Percentiles rank a stretch among this genome's conserved stretches.
These are phyloP conservation scores for Dipodomys stephensi DNA, from an alignment of 2,113 vertebrate species.

Conservation along the genomic window DNA sequence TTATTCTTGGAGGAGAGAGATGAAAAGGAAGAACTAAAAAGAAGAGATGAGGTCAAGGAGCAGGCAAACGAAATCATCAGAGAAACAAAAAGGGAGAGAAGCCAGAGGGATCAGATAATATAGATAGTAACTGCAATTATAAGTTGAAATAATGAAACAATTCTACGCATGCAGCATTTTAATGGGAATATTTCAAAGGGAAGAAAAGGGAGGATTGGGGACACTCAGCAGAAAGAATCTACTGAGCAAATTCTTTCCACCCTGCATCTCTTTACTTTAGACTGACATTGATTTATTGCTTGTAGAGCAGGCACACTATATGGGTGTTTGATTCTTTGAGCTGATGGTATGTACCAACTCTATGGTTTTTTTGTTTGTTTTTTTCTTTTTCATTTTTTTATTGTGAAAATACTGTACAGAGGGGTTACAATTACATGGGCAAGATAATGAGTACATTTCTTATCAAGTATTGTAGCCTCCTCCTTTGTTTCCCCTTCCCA, in stretches of 20 bases:
- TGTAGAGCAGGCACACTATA: neutral
- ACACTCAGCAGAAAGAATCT: neutral
- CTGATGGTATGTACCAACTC: neutral
- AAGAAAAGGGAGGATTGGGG: neutral
- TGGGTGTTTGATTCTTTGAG: slow-evolving; percentile 35
- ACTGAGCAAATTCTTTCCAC: neutral
- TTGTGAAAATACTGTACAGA: no score
- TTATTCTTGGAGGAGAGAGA: neutral
- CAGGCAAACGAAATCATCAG: neutral
- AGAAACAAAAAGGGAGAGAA: neutral
- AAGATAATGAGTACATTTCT: no score
- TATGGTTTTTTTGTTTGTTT: neutral
- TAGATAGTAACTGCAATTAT: neutral
- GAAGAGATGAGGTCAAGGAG: neutral
- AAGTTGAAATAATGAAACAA: neutral
- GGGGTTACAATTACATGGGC: no score
- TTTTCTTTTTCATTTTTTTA: no score
- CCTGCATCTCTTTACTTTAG: neutral
- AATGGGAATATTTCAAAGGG: neutral
- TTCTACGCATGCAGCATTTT: neutral
- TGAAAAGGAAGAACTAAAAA: neutral
- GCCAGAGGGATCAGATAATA: neutral
- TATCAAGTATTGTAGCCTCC: no score
- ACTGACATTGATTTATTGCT: slow-evolving; percentile 54
- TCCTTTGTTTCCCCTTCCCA: no score